These are phyloP conservation scores for Gastrophysa polygoni DNA, from an alignment of 2,888 invertebrate species.

Conservation along the genomic window DNA sequence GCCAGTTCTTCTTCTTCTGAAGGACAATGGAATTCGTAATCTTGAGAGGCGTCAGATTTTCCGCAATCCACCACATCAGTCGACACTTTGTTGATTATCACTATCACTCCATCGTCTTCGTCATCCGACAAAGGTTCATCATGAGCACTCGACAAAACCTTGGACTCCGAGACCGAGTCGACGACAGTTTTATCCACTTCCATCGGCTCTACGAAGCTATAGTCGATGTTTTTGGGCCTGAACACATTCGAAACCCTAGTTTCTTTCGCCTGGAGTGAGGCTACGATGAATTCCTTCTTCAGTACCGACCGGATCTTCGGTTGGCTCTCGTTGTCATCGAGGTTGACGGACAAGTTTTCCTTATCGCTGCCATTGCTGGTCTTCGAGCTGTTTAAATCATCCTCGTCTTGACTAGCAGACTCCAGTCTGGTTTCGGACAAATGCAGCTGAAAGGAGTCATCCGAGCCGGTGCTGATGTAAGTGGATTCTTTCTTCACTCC, in stretches of 20 bases:
- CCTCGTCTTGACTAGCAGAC: conserved; percentile 7
- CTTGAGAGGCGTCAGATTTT: conserved; percentile 28
- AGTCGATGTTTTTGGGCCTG: conserved; percentile 32
- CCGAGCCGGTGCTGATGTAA: conserved; percentile 25
- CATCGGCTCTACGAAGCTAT: conserved; percentile 41
- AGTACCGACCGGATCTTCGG: background rate
- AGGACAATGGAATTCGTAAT: conserved; percentile 36
- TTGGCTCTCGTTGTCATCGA: background rate
- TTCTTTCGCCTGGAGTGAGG: conserved; percentile 4
- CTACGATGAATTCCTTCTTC: conserved; percentile 1
- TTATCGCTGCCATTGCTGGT: conserved; percentile 35
- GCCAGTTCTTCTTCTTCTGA: conserved; percentile 41
- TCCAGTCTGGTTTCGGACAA: conserved; percentile 19
- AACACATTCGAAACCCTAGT: conserved; percentile 37
- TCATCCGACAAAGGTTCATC: conserved; percentile 23
- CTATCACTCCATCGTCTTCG: conserved; percentile 19
- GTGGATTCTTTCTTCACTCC: no score
- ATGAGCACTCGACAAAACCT: background rate
- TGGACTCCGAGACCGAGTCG: conserved; percentile 10
- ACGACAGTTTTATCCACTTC: conserved; percentile 35
- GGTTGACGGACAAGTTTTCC: conserved; percentile 27
- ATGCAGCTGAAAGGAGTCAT: conserved; percentile 33
- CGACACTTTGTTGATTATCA: conserved; percentile 14
- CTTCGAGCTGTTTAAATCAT: conserved; percentile 28
- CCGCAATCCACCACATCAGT: conserved; percentile 15